These are phyloP conservation scores for Carassius auratus DNA, from an alignment of 2,113 vertebrate genomes.

Conservation along the genomic window DNA sequence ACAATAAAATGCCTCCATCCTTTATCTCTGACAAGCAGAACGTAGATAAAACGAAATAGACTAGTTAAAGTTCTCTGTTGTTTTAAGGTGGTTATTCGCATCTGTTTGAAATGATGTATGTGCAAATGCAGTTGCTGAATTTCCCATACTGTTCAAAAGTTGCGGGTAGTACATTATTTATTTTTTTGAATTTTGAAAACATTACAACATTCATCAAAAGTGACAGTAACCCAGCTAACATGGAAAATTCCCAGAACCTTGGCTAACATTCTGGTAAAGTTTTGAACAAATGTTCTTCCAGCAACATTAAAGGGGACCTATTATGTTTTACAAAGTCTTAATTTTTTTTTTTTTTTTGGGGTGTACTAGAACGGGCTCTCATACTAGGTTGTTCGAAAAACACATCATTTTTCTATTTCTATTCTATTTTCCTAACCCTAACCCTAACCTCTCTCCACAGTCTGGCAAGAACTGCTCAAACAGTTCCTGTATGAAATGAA, in stretches of 20 bases:
- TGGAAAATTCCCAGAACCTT: background rate
- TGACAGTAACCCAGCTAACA: background rate
- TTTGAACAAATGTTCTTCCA: no score
- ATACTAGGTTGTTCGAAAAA: no score
- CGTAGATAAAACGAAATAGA: background rate
- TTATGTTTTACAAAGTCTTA: no score
- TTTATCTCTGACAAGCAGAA: slow-evolving; percentile 42
- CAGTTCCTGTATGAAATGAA: no score
- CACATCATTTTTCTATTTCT: no score
- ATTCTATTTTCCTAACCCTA: no score
- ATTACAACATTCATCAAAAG: background rate
- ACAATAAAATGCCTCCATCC: background rate
- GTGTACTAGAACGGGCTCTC: no score
- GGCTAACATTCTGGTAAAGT: background rate
- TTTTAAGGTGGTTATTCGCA: background rate
- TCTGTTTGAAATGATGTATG: background rate
- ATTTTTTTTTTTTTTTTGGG: no score
- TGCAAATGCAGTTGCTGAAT: background rate
- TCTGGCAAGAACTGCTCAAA: no score
- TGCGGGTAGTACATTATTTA: background rate
- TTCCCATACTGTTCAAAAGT: background rate
- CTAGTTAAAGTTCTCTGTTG: slow-evolving; percentile 3
- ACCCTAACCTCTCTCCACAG: no score
- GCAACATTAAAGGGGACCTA: no score
- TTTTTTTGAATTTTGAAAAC: background rate